Percentiles rank a stretch among this genome's conserved stretches.
Conservation (phyloP, 2,113 vertebrate genomes). For the Trogon surrucura region DNA sequence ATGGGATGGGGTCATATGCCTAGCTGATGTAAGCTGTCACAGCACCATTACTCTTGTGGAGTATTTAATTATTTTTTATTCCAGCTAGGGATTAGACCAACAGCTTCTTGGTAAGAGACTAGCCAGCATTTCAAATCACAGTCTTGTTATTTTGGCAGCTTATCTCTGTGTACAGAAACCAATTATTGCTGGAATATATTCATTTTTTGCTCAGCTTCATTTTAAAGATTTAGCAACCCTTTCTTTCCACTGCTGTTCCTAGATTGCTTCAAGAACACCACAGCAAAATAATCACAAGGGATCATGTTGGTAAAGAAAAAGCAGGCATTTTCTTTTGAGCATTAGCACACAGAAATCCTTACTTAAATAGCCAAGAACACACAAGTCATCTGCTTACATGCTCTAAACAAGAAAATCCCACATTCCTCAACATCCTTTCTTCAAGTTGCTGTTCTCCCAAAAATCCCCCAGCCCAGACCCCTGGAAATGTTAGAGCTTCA, state of each 20-base stretch:
- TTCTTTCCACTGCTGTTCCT: not conserved
- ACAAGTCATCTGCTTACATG: not conserved
- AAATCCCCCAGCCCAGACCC: not conserved
- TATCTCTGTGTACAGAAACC: slow-evolving; percentile 62
- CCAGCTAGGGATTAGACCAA: not conserved
- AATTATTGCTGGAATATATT: slow-evolving; percentile 53
- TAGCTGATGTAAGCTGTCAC: not conserved
- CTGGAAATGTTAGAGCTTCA: rapidly evolving
- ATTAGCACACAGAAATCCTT: not conserved
- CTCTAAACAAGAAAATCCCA: not conserved
- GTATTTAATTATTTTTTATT: not conserved
- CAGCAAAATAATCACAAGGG: not conserved
- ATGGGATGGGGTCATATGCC: rapidly evolving
- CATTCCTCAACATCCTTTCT: rapidly evolving
- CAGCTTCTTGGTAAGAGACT: not conserved
- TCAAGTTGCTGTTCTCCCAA: not conserved
- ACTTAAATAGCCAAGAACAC: not conserved
- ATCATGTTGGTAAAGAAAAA: not conserved
- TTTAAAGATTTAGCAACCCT: not conserved
- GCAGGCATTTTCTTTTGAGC: not conserved
- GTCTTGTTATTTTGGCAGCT: slow-evolving; percentile 51
- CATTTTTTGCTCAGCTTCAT: slow-evolving; percentile 11
- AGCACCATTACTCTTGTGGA: not conserved
- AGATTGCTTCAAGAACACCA: not conserved
- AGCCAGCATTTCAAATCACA: slow-evolving; percentile 45